phyloP scores from a whole-genome alignment of 35 echinoderm and acorn worm species.

The Ophiothrix spiculata region DNA sequence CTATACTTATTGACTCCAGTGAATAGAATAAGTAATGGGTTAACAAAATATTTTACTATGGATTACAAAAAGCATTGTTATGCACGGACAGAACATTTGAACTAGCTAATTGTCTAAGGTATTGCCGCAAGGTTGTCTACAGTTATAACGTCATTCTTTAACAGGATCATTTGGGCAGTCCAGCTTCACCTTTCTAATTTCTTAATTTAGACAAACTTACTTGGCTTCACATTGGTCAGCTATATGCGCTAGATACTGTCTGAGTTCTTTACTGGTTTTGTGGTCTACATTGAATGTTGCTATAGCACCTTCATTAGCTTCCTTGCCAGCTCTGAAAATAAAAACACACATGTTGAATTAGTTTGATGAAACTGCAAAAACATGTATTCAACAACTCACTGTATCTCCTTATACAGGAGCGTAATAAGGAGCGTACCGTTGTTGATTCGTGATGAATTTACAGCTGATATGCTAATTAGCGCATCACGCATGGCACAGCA shows the following conservation, averaged over 20 bases:
- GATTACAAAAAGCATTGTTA: too few relatives aligned
- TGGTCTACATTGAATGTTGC: constrained; percentile 94
- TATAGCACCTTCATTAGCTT: constrained; percentile 71
- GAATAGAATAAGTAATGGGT: too few relatives aligned
- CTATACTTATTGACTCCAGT: too few relatives aligned
- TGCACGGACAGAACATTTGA: too few relatives aligned
- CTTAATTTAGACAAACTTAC: constrained; percentile 77
- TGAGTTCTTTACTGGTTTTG: constrained; percentile 94
- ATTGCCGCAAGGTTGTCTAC: constrained; percentile 75
- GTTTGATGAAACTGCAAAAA: too few relatives aligned
- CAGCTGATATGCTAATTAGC: too few relatives aligned
- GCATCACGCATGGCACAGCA: too few relatives aligned
- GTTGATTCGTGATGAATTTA: too few relatives aligned
- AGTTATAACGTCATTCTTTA: constrained; percentile 90
- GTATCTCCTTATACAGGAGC: too few relatives aligned
- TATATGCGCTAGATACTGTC: constrained; percentile 84
- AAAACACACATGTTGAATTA: neutral
- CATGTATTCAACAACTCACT: too few relatives aligned
- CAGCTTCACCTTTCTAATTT: constrained; percentile 66
- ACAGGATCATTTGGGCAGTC: constrained; percentile 79
- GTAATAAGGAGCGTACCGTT: too few relatives aligned
- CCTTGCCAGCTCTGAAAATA: constrained; percentile 79
- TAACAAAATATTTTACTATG: too few relatives aligned
- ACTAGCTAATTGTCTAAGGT: constrained; percentile 90
- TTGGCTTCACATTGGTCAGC: constrained; percentile 95